Evolutionary conservation across 2,797 vertebrate species (phyloP).

Genomic region (Falco novaeseelandiae): DNA sequence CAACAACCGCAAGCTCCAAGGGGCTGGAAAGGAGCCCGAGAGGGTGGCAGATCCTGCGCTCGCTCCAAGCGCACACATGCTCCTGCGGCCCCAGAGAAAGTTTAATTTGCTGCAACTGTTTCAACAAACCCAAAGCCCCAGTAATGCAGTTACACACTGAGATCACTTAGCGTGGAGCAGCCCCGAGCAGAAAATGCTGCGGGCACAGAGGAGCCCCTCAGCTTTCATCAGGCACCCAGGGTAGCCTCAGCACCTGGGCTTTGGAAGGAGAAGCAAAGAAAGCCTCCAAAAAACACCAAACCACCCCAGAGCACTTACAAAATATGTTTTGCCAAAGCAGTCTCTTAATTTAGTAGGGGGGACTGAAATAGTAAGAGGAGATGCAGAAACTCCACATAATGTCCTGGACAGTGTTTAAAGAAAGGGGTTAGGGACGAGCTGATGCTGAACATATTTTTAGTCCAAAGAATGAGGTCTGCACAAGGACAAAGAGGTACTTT

Average conservation of each 20-base stretch:
- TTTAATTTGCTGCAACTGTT: constrained; percentile 39
- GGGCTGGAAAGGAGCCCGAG: constrained; percentile 1
- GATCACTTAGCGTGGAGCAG: not conserved
- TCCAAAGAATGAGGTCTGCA: not conserved
- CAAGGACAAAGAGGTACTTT: not conserved
- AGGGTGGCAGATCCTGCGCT: not conserved
- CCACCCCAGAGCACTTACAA: not conserved
- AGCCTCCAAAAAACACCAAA: not conserved
- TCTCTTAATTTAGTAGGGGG: not conserved
- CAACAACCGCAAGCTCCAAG: not conserved
- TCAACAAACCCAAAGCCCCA: not conserved
- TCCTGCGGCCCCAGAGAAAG: not conserved
- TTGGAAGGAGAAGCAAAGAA: not conserved
- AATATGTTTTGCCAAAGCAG: not conserved
- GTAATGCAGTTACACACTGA: not conserved
- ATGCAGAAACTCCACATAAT: not conserved
- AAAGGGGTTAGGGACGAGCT: not conserved
- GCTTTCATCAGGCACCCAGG: not conserved
- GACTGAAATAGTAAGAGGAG: not conserved
- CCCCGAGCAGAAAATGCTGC: fast-evolving
- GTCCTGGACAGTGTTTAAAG: not conserved
- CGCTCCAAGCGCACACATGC: constrained; percentile 8
- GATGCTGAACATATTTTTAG: not conserved
- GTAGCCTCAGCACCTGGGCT: constrained; percentile 1
- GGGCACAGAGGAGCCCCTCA: not conserved